Base-by-base conservation (phyloP, 1,140 invertebrate species). In the Drosophila novamexicana region DNA sequence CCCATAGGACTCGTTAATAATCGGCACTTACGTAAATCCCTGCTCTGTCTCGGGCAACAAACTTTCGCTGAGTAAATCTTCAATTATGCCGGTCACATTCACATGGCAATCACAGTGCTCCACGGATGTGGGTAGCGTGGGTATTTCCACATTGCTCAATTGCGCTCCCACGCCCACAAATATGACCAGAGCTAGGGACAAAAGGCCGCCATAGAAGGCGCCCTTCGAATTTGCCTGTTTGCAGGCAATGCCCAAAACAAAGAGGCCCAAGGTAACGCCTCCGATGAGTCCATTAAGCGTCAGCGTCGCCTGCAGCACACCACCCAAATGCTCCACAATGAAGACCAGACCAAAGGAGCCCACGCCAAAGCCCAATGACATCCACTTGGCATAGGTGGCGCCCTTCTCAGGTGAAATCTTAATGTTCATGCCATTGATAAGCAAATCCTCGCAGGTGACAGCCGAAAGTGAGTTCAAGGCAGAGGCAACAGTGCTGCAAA, bases 391-490 rank as follows among this genome's bases (percentile, higher is more conserved):
- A 64, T 92, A 92, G 45, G 90, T 84, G 0, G 96, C 96, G 44
- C 96, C 96, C 91, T 94, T 95, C 10, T 94, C 91, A 6, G 97
- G 95, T 0, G 95, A 94, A 56, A 98, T 92, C 62, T 95, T 94
- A 16, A 95, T 94, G 9, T 94, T 94, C 32, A 96, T 94, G 2
- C 95, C 93, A 4, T 95, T 95, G 52, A 94, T 95, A 0, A 98
- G 92, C 59, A 98, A 95, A 93, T 99, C 98, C 92, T 98, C 96
- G 86, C 97, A 96, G 3, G 96, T 96, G 4, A 98, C 96, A 0
- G 98, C 97, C 0, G 98, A 96, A 50, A 99, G 92, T 0, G 97
- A 98, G 91, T 98, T 98, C 50, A 98, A 92, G 0, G 97, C 97
- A 22, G 97, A 97, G 0, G 97, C 98, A 1, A 99, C 96, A 4